phyloP scores from a whole-genome alignment of 2,113 vertebrate species.

The Gulo gulo region DNA sequence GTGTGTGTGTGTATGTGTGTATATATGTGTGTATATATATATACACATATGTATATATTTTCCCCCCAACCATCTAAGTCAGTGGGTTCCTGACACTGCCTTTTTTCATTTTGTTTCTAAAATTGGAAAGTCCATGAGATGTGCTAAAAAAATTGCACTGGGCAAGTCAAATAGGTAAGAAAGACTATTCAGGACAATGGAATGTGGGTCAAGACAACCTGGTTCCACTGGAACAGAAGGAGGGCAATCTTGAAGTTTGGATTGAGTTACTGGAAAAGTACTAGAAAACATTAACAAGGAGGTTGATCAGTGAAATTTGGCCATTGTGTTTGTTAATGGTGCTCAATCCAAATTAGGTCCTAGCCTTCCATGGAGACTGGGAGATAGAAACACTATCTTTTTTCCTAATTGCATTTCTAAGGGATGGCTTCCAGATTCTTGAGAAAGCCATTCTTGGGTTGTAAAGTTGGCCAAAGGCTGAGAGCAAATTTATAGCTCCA shows the following conservation, averaged over 20 bases:
- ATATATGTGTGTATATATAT: too few relatives aligned
- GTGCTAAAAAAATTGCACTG: neutral
- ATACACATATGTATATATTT: too few relatives aligned
- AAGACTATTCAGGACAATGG: neutral
- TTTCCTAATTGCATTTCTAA: neutral
- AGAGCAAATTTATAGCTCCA: neutral
- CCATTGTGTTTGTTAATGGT: neutral
- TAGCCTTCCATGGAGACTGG: neutral
- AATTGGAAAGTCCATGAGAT: neutral
- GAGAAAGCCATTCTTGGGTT: neutral
- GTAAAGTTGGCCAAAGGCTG: neutral
- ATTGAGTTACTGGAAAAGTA: neutral
- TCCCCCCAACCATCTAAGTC: neutral
- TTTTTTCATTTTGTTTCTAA: neutral
- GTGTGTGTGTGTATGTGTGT: too few relatives aligned
- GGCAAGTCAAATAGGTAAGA: neutral
- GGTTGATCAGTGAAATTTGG: neutral
- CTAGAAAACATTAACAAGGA: neutral
- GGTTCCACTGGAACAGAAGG: neutral
- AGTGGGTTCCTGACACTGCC: neutral
- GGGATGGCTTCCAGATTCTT: neutral
- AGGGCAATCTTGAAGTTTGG: neutral
- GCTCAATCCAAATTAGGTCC: neutral
- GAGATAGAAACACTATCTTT: neutral
- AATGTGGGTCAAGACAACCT: neutral